Evolutionary conservation across 2,888 invertebrate species (phyloP), one percentile per base, ranked within the genome.

Genomic region (Clunio marinus): DNA sequence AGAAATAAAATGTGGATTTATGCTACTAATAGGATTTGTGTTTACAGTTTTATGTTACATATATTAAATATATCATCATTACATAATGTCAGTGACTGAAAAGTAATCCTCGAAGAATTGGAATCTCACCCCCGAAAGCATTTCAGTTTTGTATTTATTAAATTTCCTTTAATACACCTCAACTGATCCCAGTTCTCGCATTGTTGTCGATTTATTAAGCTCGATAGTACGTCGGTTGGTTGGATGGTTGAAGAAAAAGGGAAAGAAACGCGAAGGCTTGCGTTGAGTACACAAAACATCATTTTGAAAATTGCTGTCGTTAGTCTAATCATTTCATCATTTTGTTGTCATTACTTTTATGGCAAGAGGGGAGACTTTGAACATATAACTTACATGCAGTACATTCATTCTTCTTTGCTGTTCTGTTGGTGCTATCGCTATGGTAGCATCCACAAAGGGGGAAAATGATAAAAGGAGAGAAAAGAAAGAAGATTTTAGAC

Each of bases 281-380:
- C 5, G 28, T 17, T 17, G 8, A 20, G n/a, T 25, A 45, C 15
- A n/a, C 13, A 46, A 24, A 63, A 46, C 63, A 46, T 63, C 63
- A 46, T 63, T 63, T 63, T 24, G 13, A 63, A 63, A 63, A 63
- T 63, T 63, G 24, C 63, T 28, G 24, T 63, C 63, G 63, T 63
- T 63, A 63, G 37, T 46, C 63, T 63, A 63, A 63, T 63, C 63
- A 63, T 63, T 63, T 63, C 46, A 63, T 46, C 63, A 63, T 63
- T 63, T 20, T 63, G 20, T 63, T 45, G 63, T 63, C 63, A 46
- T 63, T 63, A 63, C 24, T 46, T 63, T 63, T 51, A 51, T 51
- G 51, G 51, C 41, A 51, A 32, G 22, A 51, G 20, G 20, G 20
- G 51, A 51, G 20, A 51, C 51, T n/a, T n/a, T n/a, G 22, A 17